A percentile compares a stretch with the other conserved stretches of the same genome.
Evolutionary conservation across 35 echinoderm and acorn worm genomes (phyloP).

Genomic region (Patiria miniata): DNA sequence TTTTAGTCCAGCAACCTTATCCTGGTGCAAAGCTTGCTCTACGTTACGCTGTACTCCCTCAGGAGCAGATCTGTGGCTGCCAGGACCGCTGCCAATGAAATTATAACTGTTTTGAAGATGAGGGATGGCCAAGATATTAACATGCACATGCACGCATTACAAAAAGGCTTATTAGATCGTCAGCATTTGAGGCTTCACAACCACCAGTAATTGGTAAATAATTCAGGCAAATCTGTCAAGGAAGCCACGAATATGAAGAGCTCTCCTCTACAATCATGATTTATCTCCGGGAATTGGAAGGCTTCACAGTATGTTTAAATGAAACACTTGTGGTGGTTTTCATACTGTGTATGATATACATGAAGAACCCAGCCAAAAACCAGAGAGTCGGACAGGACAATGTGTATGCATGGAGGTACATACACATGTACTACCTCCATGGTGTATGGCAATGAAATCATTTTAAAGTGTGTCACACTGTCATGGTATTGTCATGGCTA

Average conservation of each 20-base stretch:
- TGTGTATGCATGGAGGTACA: no score
- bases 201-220: slow-evolving; percentile 22
- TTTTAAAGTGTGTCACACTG: no score
- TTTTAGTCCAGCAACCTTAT: slow-evolving; percentile 13
- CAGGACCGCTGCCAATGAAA: not conserved
- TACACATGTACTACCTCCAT: no score
- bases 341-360: no score
- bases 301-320: no score
- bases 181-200: not conserved
- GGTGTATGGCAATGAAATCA: no score
- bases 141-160: not conserved
- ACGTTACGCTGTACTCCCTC: not conserved
- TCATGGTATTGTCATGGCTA: no score
- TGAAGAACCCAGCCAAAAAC: no score
- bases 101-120: slow-evolving; percentile 20
- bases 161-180: not conserved
- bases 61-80: not conserved
- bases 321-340: no score
- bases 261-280: no score
- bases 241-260: not conserved
- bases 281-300: no score
- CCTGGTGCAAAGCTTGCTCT: not conserved
- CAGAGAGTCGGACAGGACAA: no score
- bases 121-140: slow-evolving; percentile 25
- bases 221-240: slow-evolving; percentile 1